These are phyloP conservation scores for Sthenelais limicola DNA, from an alignment of 2,888 invertebrate genomes.

Conservation along the genomic window DNA sequence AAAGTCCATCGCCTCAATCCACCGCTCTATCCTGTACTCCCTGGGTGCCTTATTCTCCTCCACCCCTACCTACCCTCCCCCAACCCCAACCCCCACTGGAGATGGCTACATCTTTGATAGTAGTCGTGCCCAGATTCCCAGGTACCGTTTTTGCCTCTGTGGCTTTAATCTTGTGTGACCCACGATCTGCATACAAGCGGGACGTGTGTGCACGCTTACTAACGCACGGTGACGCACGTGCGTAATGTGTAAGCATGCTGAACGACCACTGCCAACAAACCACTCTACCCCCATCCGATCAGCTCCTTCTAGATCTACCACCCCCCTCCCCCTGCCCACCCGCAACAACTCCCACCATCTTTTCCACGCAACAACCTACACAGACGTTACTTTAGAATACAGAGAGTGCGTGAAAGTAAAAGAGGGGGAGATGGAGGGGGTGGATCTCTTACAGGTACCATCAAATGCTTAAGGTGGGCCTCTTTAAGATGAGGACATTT, in stretches of 20 bases:
- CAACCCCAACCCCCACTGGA: not conserved
- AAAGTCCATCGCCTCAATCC: not conserved
- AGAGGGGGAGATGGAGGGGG: too few species aligned
- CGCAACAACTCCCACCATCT: not conserved
- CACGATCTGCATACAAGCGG: slow-evolving; percentile 28
- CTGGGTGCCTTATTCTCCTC: not conserved
- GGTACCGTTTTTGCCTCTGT: slow-evolving; percentile 32
- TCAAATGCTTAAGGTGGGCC: too few species aligned
- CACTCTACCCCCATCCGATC: not conserved
- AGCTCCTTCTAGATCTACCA: slow-evolving; percentile 4
- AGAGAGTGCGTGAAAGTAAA: too few species aligned
- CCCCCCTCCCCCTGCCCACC: not conserved
- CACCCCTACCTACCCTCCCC: not conserved
- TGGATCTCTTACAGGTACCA: too few species aligned
- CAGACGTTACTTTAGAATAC: too few species aligned
- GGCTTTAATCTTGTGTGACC: slow-evolving; percentile 37
- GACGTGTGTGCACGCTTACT: not conserved
- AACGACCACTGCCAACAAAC: not conserved
- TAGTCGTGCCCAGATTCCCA: slow-evolving; percentile 38
- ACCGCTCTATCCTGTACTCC: slow-evolving; percentile 5
- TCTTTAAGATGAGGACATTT: too few species aligned
- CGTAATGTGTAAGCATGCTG: not conserved
- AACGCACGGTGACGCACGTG: too few species aligned
- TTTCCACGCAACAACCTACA: too few species aligned
- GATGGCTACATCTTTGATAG: not conserved